A percentile compares a stretch with the other conserved stretches of the same genome.
phyloP scores from a whole-genome alignment of 2,797 vertebrate genomes.

The Sandelia bainsii region DNA sequence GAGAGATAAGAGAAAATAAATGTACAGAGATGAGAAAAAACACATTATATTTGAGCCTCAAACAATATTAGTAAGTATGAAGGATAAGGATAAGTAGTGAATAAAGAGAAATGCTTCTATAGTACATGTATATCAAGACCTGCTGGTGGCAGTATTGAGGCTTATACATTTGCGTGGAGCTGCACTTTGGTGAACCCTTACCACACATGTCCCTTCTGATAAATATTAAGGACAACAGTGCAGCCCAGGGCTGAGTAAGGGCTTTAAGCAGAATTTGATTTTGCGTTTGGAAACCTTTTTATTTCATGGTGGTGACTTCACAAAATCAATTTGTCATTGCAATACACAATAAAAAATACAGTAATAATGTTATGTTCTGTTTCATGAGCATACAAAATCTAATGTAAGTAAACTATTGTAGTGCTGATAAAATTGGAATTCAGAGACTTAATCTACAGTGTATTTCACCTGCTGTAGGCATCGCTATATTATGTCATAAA shows the following conservation, averaged over 20 bases:
- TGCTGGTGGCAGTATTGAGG: conserved; percentile 77
- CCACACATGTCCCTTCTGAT: conserved; percentile 47
- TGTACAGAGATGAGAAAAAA: not conserved
- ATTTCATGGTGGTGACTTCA: conserved; percentile 48
- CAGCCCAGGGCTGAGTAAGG: conserved; percentile 42
- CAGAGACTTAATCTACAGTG: not conserved
- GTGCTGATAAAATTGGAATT: not conserved
- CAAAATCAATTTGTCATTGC: conserved; percentile 34
- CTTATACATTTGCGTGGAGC: conserved; percentile 45
- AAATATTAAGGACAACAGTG: conserved; percentile 58
- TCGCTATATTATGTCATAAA: not conserved
- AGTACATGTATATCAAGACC: conserved; percentile 17
- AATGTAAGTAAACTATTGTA: not conserved
- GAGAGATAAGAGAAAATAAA: not conserved
- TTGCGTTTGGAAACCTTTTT: conserved; percentile 49
- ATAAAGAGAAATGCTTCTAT: conserved; percentile 7
- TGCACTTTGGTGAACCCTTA: conserved; percentile 34
- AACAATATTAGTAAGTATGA: conserved; percentile 3
- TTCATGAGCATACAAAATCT: not conserved
- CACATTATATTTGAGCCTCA: not conserved
- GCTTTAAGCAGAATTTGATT: conserved; percentile 64
- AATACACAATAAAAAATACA: conserved; percentile 21
- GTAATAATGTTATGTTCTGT: not conserved
- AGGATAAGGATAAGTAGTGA: not conserved
- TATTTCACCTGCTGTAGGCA: not conserved